Evolutionary conservation across 2,113 vertebrate species (phyloP).

Genomic region (Litocranius walleri): DNA sequence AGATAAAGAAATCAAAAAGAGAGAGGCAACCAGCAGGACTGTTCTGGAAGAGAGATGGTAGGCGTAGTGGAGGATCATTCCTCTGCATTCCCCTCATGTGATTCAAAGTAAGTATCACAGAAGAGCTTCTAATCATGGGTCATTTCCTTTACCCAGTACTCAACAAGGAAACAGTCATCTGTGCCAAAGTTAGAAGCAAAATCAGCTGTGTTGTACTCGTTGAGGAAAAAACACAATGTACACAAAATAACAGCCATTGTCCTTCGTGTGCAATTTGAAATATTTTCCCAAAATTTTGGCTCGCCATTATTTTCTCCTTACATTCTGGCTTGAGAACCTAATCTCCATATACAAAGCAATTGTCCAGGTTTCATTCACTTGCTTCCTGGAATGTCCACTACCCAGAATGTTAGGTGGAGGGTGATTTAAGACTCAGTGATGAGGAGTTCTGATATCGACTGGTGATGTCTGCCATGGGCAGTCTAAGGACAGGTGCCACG

Average conservation of each 20-base stretch:
- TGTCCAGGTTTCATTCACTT: neutral
- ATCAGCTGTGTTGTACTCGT: neutral
- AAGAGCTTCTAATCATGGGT: neutral
- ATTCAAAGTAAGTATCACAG: neutral
- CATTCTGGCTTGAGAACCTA: neutral
- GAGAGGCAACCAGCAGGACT: neutral
- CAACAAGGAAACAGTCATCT: neutral
- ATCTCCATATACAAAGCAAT: neutral
- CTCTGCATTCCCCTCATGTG: neutral
- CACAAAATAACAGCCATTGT: neutral
- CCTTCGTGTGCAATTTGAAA: neutral
- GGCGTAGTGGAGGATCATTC: neutral
- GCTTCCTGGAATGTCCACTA: neutral
- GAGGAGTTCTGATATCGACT: neutral
- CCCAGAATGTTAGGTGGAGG: neutral
- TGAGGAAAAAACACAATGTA: neutral
- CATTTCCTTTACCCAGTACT: neutral
- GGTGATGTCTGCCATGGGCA: neutral
- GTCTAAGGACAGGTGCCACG: neutral
- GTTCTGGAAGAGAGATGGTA: neutral
- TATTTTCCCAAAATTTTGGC: neutral
- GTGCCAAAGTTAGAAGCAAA: neutral
- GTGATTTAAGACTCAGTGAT: neutral
- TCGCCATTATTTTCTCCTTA: neutral
- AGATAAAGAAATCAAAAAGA: neutral